Evolutionary conservation across 2,113 vertebrate species (phyloP).

Genomic region (Prochilodus magdalenae): DNA sequence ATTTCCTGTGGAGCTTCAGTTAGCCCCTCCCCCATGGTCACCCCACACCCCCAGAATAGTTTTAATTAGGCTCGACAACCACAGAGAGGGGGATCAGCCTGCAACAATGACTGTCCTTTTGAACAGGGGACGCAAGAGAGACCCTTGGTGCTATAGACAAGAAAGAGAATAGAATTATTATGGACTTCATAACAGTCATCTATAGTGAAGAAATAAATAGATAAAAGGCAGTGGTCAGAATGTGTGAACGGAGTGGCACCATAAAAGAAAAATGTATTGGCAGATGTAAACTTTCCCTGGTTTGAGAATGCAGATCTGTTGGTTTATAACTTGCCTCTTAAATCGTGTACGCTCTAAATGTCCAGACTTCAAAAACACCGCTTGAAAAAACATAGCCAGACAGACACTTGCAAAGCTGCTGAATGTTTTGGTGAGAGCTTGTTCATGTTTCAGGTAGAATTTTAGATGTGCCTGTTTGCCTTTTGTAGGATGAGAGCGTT

Average conservation of each 20-base stretch:
- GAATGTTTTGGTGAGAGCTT: constrained; percentile 34
- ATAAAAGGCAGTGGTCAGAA: constrained; percentile 17
- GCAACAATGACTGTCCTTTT: constrained; percentile 97
- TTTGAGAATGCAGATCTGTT: constrained; percentile 14
- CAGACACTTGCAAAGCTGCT: constrained; percentile 17
- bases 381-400: constrained; percentile 39
- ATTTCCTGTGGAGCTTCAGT: constrained; percentile 95
- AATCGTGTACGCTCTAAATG: constrained; percentile 5
- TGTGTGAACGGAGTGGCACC: not conserved
- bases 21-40: constrained; percentile 85
- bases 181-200: constrained; percentile 41
- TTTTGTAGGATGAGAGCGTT: constrained; percentile 42
- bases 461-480: constrained; percentile 59
- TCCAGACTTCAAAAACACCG: constrained; percentile 31
- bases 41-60: constrained; percentile 90
- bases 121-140: constrained; percentile 87
- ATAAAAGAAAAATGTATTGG: constrained; percentile 7
- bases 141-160: constrained; percentile 55
- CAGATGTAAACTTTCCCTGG: not conserved
- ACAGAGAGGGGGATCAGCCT: constrained; percentile 95
- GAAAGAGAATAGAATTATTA: constrained; percentile 46
- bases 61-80: constrained; percentile 99
- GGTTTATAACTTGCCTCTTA: constrained; percentile 22
- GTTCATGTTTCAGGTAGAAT: constrained; percentile 62
- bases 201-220: constrained; percentile 22